A percentile compares a stretch with the other conserved stretches of the same genome.
Evolutionary conservation across 2,113 vertebrate species (phyloP).

Genomic region (Synchiropus splendidus): DNA sequence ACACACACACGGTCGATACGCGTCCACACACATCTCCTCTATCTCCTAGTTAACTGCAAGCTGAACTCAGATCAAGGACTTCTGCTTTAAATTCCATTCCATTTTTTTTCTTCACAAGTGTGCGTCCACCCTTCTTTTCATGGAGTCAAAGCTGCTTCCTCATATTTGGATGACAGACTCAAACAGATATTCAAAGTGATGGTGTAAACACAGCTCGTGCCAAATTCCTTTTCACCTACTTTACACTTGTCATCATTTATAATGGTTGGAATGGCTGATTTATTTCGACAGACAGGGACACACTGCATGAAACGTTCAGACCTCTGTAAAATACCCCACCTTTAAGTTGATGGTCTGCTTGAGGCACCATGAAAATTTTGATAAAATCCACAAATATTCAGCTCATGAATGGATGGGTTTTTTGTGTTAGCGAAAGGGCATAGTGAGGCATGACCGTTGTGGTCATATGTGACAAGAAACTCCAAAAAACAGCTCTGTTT

Average conservation of each 20-base stretch:
- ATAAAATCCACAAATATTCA: too few relatives aligned
- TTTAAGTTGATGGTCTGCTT: too few relatives aligned
- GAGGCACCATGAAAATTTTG: too few relatives aligned
- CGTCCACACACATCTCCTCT: conserved; percentile 9
- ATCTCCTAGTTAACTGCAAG: conserved; percentile 10
- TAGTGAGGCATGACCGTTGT: too few relatives aligned
- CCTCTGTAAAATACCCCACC: too few relatives aligned
- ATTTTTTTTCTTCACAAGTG: conserved; percentile 13
- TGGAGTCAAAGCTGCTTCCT: conserved; percentile 16
- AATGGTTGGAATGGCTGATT: conserved; percentile 20
- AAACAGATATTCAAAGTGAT: conserved; percentile 24
- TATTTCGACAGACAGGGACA: conserved; percentile 1
- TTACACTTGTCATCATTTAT: conserved; percentile 18
- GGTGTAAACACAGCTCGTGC: conserved; percentile 17
- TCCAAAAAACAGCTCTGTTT: too few relatives aligned
- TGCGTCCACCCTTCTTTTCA: conserved; percentile 27
- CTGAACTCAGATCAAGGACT: conserved; percentile 18
- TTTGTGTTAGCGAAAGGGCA: too few relatives aligned
- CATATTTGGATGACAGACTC: conserved; percentile 25
- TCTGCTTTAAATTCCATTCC: conserved; percentile 7
- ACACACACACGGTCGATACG: background rate
- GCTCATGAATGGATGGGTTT: too few relatives aligned
- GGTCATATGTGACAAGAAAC: too few relatives aligned
- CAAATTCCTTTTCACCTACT: conserved; percentile 13
- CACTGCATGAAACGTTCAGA: background rate